Percentiles rank a stretch among this genome's conserved stretches.
Conservation (phyloP, 2,113 vertebrate genomes). For the Peromyscus californicus region DNA sequence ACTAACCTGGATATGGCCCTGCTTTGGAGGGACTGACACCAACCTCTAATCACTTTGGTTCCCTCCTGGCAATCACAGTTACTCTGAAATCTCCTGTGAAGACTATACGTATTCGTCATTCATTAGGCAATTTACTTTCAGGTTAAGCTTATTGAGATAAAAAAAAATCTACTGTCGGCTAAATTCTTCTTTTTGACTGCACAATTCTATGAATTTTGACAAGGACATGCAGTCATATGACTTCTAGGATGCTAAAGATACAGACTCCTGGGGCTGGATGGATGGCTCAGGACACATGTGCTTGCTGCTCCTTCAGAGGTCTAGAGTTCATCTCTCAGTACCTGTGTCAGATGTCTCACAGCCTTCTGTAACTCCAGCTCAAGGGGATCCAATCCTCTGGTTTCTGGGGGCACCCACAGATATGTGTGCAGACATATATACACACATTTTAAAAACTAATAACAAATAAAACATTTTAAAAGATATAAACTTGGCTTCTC, state of each 20-base stretch:
- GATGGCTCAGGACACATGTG: background rate
- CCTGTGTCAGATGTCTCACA: background rate
- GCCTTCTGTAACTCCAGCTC: background rate
- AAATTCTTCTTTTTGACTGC: background rate
- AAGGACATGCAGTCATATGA: background rate
- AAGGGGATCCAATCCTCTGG: background rate
- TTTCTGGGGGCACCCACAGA: background rate
- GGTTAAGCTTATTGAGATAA: background rate
- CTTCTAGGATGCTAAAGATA: background rate
- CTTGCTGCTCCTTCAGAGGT: background rate
- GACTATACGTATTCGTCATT: background rate
- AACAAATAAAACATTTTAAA: background rate
- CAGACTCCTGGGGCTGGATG: background rate
- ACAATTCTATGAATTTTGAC: background rate
- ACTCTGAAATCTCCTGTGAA: conserved; percentile 5
- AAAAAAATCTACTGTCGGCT: background rate
- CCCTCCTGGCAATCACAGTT: background rate
- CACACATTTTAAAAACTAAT: background rate
- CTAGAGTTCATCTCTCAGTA: background rate
- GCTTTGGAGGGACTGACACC: background rate
- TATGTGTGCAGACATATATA: too few species aligned
- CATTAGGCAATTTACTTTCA: background rate
- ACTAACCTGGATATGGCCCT: background rate
- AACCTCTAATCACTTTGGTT: background rate
- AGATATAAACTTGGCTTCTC: background rate